Evolutionary conservation across 2,797 vertebrate species (phyloP).

Genomic region (Dendrocincla fuliginosa): DNA sequence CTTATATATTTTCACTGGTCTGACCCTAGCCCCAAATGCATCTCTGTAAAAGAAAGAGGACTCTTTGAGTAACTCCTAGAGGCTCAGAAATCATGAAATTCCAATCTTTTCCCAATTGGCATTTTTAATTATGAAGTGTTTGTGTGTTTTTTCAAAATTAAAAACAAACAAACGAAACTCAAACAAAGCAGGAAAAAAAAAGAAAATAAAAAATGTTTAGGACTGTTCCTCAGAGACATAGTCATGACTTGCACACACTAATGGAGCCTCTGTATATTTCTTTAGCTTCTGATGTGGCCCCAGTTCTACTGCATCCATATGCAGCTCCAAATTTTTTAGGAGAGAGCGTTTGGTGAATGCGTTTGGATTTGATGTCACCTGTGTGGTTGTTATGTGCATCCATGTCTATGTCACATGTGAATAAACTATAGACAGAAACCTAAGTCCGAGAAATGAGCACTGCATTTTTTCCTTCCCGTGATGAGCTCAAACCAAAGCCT

Average conservation of each 20-base stretch:
- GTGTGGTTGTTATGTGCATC: slow-evolving; percentile 61
- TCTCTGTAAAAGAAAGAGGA: slow-evolving; percentile 37
- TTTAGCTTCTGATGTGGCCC: background rate
- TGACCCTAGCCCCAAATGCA: slow-evolving; percentile 64
- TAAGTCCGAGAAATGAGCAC: background rate
- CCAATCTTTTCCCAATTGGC: background rate
- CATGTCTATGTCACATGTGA: slow-evolving; percentile 55
- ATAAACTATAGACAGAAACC: slow-evolving; percentile 51
- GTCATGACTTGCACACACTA: slow-evolving; percentile 8
- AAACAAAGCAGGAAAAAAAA: background rate
- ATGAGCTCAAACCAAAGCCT: background rate
- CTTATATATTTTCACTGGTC: slow-evolving; percentile 58
- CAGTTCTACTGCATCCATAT: background rate
- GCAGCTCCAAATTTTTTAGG: slow-evolving; percentile 2
- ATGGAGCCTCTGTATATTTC: background rate
- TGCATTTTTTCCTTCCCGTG: background rate
- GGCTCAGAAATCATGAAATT: slow-evolving; percentile 3
- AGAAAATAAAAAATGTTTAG: background rate
- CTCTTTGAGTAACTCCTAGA: background rate
- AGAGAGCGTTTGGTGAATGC: slow-evolving; percentile 49
- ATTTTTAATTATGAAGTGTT: background rate
- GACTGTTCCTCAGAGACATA: slow-evolving; percentile 32
- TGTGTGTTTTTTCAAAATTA: background rate
- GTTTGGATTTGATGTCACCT: slow-evolving; percentile 64
- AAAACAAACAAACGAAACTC: background rate